A percentile compares a stretch with the other conserved stretches of the same genome.
Evolutionary conservation across 2,797 vertebrate species (phyloP).

Genomic region (Gallinago nigripennis): DNA sequence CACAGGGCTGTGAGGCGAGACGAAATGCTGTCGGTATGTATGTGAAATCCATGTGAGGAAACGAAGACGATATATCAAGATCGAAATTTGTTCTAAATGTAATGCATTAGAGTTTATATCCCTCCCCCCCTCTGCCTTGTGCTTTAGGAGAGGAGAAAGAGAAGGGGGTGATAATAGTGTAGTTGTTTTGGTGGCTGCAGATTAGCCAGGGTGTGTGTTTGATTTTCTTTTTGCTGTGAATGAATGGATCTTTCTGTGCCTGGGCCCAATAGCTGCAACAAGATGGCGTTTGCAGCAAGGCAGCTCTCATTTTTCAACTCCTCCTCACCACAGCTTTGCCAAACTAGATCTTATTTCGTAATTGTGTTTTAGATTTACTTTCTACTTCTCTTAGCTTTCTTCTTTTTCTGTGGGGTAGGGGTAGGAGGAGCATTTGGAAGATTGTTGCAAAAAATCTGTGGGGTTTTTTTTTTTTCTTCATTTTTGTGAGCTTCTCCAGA

Average conservation of each 20-base stretch:
- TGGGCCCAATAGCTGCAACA: conserved; percentile 92
- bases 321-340: conserved; percentile 57
- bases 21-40: neutral
- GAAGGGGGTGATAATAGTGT: conserved; percentile 27
- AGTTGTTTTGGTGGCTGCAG: conserved; percentile 50
- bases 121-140: neutral
- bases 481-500: conserved; percentile 43
- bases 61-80: neutral
- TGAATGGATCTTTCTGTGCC: conserved; percentile 92
- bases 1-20: neutral
- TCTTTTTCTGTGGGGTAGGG: neutral
- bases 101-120: neutral
- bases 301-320: conserved; percentile 75
- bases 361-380: conserved; percentile 51
- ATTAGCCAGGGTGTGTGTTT: conserved; percentile 56
- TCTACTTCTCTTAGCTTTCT: neutral
- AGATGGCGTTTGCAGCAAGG: conserved; percentile 92
- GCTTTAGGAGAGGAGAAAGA: neutral
- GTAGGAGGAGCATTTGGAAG: neutral
- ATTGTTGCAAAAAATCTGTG: neutral
- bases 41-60: conserved; percentile 4
- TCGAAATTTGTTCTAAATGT: neutral
- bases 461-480: neutral
- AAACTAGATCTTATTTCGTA: conserved; percentile 58
- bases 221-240: conserved; percentile 72